phyloP scores from a whole-genome alignment of 2,113 vertebrate genomes.

The Xiphophorus hellerii region DNA sequence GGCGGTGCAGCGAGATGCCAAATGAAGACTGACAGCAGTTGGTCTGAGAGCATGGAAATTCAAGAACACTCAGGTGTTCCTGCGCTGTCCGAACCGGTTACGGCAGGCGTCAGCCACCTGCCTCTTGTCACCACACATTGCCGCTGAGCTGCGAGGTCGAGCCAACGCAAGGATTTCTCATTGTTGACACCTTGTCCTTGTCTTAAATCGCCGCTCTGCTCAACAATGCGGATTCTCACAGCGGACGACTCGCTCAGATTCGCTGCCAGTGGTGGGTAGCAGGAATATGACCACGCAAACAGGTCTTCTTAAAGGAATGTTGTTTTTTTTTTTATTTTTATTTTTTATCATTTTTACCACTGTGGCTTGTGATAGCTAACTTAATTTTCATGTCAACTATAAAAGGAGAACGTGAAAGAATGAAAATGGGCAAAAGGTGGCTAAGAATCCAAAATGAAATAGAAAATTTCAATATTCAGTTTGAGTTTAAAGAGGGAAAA shows the following conservation, averaged over 20 bases:
- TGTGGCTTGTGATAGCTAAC: too few relatives aligned
- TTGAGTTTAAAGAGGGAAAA: too few relatives aligned
- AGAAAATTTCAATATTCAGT: too few relatives aligned
- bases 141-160: constrained; percentile 44
- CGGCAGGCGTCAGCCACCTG: constrained; percentile 55
- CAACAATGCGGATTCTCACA: constrained; percentile 11
- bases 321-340: too few relatives aligned
- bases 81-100: constrained; percentile 56
- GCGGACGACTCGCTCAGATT: constrained; percentile 7
- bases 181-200: constrained; percentile 44
- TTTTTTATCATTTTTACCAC: neutral
- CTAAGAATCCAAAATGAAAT: too few relatives aligned
- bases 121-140: constrained; percentile 61
- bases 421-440: too few relatives aligned
- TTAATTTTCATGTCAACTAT: too few relatives aligned
- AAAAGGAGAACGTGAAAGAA: too few relatives aligned
- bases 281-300: constrained; percentile 11
- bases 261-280: constrained; percentile 16
- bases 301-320: neutral
- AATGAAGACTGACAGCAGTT: constrained; percentile 57
- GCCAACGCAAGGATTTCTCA: constrained; percentile 38
- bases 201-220: constrained; percentile 31
- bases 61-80: constrained; percentile 51
- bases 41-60: constrained; percentile 38
- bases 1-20: constrained; percentile 13